These are phyloP conservation scores for Poeciliopsis prolifica DNA, from an alignment of 2,113 vertebrate species.

Conservation along the genomic window DNA sequence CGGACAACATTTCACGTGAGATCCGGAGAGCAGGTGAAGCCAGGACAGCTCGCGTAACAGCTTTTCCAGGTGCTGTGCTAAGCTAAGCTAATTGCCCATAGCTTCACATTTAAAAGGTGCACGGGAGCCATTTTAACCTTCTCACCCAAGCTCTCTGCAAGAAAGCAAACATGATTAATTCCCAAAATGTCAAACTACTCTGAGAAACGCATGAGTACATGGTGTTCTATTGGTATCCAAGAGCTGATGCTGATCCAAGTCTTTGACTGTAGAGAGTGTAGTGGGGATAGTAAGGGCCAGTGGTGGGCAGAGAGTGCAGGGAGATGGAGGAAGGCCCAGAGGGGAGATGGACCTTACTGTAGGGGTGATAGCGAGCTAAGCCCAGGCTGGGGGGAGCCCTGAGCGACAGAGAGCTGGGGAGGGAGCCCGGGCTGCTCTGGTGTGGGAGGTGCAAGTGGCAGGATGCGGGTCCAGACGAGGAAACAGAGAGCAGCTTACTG, in stretches of 20 bases:
- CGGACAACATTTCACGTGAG: neutral
- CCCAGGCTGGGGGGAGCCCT: conserved; percentile 92
- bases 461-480: conserved; percentile 81
- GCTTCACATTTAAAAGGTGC: neutral
- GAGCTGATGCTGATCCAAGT: conserved; percentile 91
- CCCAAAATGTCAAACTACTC: conserved; percentile 25
- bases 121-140: neutral
- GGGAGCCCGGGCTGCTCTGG: conserved; percentile 82
- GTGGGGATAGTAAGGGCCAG: conserved; percentile 93
- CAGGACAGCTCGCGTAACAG: neutral
- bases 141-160: conserved; percentile 5
- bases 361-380: conserved; percentile 94
- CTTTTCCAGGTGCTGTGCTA: conserved; percentile 12
- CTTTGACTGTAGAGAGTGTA: conserved; percentile 96
- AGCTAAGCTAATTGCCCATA: conserved; percentile 34
- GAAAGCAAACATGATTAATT: conserved; percentile 11
- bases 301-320: conserved; percentile 86
- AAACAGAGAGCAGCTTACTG: conserved; percentile 87
- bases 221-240: conserved; percentile 90
- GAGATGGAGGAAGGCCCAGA: conserved; percentile 86
- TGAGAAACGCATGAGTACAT: conserved; percentile 10
- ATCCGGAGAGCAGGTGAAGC: neutral
- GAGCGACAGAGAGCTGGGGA: conserved; percentile 88
- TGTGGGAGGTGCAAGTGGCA: conserved; percentile 93
- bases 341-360: conserved; percentile 93